Conservation (phyloP, 2,888 invertebrate genomes). For the Mythimna impura region DNA sequence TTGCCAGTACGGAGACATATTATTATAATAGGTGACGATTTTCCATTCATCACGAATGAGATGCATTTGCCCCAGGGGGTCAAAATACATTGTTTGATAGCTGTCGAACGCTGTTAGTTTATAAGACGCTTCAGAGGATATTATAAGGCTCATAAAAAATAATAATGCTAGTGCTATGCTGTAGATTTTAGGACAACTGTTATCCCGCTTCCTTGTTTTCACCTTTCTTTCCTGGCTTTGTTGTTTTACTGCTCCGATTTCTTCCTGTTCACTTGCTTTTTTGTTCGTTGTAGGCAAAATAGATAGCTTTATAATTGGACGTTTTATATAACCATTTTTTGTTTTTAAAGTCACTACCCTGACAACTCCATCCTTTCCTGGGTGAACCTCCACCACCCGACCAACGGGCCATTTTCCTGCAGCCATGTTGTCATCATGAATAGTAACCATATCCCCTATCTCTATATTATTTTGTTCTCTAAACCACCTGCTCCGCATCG, state of each 20-base stretch:
- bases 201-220: not conserved
- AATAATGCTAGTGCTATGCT: not conserved
- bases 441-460: constrained; percentile 1
- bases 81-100: not conserved
- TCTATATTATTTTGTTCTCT: not conserved
- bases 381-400: not conserved
- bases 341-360: constrained; percentile 5
- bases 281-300: not conserved
- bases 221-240: not conserved
- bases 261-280: not conserved
- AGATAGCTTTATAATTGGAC: not conserved
- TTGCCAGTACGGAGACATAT: not conserved
- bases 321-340: constrained; percentile 2
- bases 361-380: constrained; percentile 2
- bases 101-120: not conserved
- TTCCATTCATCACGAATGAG: constrained; percentile 4
- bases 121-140: not conserved
- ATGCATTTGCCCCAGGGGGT: not conserved
- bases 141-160: not conserved
- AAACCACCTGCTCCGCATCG: not conserved
- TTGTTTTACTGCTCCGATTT: not conserved
- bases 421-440: not conserved
- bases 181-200: not conserved
- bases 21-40: not conserved
- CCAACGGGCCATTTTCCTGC: constrained; percentile 1